Evolutionary conservation across 2,797 vertebrate genomes (phyloP), one percentile per base, ranked within the genome.

Genomic region (Ispidina lecontei): DNA sequence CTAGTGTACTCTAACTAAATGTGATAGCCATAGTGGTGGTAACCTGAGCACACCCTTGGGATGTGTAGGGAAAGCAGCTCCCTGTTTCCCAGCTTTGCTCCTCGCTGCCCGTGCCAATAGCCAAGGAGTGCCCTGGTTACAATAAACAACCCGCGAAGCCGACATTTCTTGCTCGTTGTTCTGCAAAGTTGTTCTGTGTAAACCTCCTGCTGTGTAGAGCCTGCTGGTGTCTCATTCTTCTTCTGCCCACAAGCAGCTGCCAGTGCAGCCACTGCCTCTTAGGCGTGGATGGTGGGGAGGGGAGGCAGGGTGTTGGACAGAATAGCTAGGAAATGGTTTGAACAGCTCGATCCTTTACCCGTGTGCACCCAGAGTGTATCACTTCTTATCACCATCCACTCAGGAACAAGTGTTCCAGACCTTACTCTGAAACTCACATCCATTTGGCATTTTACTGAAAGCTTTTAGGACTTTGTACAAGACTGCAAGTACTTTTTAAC

Each of bases 1-100:
- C 94, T 96, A 84, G 87, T 90, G 85, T 97, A 92, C 95, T 97
- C 96, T 93, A 94, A 96, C 77, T 93, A 77, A 95, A 87, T 90
- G 94, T 96, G 90, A 86, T 88, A 84, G 84, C 58, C 89, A 51
- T 91, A 72, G 87, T 87, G 88, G 70, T 83, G 4, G 94, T 87
- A 90, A 92, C 89, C 86, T 84, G 93, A 93, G 94, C 94, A 93
- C 94, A 84, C 80, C 71, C 81, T 95, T 94, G 62, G 95, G 77
- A 87, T 33, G 56, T 89, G 84, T 90, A 84, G 95, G 91, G 90
- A 77, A 94, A 77, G 71, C 62, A 94, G 77, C 72, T 89, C 68
- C 16, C 94, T 96, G 93, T 96, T 95, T 89, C 89, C 91, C 83
- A 55, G 49, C 94, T 94, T 96, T 95, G 93, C 91, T 83, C 87